Percentiles rank a stretch among this genome's conserved stretches.
Conservation (phyloP, 2,113 vertebrate species). For the Atherinomorus stipes region DNA sequence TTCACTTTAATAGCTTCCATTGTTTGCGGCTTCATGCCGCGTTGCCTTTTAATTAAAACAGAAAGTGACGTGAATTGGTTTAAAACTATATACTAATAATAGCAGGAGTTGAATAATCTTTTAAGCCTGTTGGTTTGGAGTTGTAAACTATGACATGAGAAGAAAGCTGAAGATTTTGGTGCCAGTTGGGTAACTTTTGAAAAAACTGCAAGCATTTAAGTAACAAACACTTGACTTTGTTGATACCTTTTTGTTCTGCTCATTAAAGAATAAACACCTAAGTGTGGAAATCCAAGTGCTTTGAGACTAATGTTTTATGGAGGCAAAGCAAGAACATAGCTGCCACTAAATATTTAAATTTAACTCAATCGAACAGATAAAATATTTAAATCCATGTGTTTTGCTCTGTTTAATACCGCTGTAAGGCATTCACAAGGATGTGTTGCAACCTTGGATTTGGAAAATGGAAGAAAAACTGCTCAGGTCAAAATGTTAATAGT, state of each 20-base stretch:
- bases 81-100: constrained; percentile 4
- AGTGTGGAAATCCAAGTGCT: constrained; percentile 14
- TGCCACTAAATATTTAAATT: not conserved
- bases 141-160: constrained; percentile 1
- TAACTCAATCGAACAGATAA: not conserved
- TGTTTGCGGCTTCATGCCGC: not conserved
- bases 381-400: not conserved
- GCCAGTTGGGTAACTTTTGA: constrained; percentile 8
- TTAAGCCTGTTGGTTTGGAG: constrained; percentile 13
- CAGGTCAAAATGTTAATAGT: constrained; percentile 21
- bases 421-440: not conserved
- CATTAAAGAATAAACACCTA: not conserved
- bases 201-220: constrained; percentile 20
- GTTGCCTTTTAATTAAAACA: constrained; percentile 26
- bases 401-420: not conserved
- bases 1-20: not conserved
- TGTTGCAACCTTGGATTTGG: constrained; percentile 9
- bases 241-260: not conserved
- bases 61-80: constrained; percentile 2
- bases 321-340: not conserved
- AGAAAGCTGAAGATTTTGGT: constrained; percentile 3
- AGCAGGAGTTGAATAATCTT: constrained; percentile 8
- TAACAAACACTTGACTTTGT: constrained; percentile 5
- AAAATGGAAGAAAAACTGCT: constrained; percentile 6
- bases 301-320: constrained; percentile 13